Conservation (phyloP, 2,888 invertebrate genomes). For the Torymus texanus region DNA sequence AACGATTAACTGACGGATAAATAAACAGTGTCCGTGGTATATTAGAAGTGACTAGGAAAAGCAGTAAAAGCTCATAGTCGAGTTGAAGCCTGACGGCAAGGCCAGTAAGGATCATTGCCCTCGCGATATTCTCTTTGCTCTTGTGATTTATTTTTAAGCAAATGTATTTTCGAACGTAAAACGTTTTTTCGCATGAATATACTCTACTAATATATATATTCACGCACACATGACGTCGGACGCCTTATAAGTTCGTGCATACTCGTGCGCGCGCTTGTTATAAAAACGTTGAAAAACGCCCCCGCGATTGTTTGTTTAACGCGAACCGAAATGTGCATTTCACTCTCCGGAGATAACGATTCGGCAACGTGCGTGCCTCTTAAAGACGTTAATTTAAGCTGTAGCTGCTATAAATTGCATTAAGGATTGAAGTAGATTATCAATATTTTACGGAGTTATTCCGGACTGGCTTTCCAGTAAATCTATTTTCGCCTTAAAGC, state of each 20-base stretch:
- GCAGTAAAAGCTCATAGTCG: neutral
- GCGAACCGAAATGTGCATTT: no score
- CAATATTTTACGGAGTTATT: slow-evolving; percentile 37
- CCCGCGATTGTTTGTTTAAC: neutral
- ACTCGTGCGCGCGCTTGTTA: neutral
- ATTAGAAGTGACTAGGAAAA: neutral
- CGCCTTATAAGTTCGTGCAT: no score
- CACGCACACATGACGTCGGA: no score
- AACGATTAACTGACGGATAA: no score
- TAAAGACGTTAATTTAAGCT: no score
- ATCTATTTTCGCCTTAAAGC: slow-evolving; percentile 59
- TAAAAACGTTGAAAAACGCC: no score
- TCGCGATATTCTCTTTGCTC: slow-evolving; percentile 30
- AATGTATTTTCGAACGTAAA: slow-evolving; percentile 28
- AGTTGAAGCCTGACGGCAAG: slow-evolving; percentile 1
- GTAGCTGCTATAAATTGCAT: neutral
- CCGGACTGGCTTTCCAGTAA: slow-evolving; percentile 58
- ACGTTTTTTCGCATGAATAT: slow-evolving; percentile 23
- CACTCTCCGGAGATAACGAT: no score
- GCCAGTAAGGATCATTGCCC: slow-evolving; percentile 35
- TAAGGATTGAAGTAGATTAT: slow-evolving; percentile 10
- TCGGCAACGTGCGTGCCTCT: no score
- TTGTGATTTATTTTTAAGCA: slow-evolving; percentile 35
- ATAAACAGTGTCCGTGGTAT: no score
- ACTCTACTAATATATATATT: neutral